phyloP scores from a whole-genome alignment of 1,140 invertebrate genomes.

The Zaprionus lachaisei region DNA sequence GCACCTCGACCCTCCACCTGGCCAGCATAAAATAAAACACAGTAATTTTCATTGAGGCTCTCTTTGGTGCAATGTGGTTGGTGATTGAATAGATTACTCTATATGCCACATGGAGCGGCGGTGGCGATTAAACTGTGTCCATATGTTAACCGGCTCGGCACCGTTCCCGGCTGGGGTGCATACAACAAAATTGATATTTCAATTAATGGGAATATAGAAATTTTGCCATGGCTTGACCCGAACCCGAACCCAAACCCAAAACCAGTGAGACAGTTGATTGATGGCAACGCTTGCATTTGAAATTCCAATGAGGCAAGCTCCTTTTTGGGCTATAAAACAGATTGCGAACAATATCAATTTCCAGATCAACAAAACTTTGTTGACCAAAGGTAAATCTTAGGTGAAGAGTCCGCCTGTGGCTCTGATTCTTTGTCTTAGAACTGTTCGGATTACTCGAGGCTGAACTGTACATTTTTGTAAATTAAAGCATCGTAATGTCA shows the following conservation, averaged over 20 bases:
- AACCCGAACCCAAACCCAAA: neutral
- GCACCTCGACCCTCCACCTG: neutral
- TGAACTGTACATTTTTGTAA: constrained; percentile 44
- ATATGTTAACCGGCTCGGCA: too few relatives aligned
- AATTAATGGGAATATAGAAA: constrained; percentile 26
- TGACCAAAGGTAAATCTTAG: neutral
- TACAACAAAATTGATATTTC: constrained; percentile 35
- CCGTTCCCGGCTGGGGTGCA: neutral
- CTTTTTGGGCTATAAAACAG: neutral
- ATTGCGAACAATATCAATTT: constrained; percentile 4
- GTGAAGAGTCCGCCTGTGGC: neutral
- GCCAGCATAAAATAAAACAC: constrained; percentile 24
- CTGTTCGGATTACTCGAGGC: neutral
- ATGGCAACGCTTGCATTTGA: constrained; percentile 11
- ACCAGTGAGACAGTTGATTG: constrained; percentile 24
- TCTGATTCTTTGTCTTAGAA: too few relatives aligned
- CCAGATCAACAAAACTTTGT: neutral
- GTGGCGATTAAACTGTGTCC: too few relatives aligned
- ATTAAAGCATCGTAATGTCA: constrained; percentile 63
- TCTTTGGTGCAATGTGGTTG: neutral
- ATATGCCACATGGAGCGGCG: neutral
- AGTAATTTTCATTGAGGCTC: constrained; percentile 21
- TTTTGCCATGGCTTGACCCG: constrained; percentile 21
- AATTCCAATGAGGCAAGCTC: neutral
- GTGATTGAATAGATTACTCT: constrained; percentile 25